Evolutionary conservation across 92 coral and sea anemone species (phyloP).

Genomic region (Metridium senile): DNA sequence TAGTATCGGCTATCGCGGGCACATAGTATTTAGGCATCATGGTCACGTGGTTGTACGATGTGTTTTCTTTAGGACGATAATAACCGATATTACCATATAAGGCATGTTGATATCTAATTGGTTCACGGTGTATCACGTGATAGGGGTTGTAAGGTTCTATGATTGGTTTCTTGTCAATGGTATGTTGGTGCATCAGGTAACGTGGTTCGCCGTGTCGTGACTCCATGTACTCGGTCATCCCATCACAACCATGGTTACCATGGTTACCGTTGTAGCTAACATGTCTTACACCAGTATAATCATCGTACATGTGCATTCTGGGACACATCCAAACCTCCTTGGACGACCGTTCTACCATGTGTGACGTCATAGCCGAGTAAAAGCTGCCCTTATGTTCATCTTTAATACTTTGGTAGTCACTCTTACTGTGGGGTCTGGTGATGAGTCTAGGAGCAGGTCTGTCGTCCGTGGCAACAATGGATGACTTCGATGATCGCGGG

Average conservation of each 20-base stretch:
- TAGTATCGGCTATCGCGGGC: background rate
- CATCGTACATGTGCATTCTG: background rate
- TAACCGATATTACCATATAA: slow-evolving; percentile 2
- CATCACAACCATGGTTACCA: too few relatives aligned
- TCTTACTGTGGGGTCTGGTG: slow-evolving; percentile 7
- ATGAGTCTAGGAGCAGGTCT: slow-evolving; percentile 15
- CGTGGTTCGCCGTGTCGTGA: background rate
- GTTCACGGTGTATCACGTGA: background rate
- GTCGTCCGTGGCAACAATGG: slow-evolving; percentile 19
- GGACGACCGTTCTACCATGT: background rate
- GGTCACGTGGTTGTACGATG: background rate
- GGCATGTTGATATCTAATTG: slow-evolving; percentile 2
- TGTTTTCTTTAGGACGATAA: slow-evolving; percentile 18
- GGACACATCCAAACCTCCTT: slow-evolving; percentile 13
- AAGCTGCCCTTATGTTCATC: background rate
- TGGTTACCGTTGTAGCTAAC: slow-evolving; percentile 5
- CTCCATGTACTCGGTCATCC: background rate
- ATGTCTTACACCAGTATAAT: slow-evolving; percentile 2
- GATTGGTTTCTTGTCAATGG: background rate
- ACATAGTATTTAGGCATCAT: slow-evolving; percentile 6
- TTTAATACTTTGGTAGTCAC: slow-evolving; percentile 2
- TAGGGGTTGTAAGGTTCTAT: background rate
- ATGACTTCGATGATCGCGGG: slow-evolving; percentile 28
- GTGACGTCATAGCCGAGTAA: background rate
- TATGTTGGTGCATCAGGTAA: background rate